Percentiles rank a stretch among this genome's conserved stretches.
phyloP scores from a whole-genome alignment of 2,113 vertebrate species.

The Anolis carolinensis region DNA sequence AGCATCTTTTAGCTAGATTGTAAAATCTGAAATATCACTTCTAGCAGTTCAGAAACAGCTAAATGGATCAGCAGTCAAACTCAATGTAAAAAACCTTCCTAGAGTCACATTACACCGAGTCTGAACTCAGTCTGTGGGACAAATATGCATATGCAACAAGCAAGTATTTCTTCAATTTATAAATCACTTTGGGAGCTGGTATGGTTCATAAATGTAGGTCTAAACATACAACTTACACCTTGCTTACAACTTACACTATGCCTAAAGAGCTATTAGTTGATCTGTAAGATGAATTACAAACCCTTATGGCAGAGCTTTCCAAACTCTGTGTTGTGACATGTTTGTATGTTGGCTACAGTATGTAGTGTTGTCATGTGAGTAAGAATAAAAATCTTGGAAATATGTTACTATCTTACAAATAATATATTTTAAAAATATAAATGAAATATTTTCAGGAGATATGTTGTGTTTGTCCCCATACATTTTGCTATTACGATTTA shows the following conservation, averaged over 20 bases:
- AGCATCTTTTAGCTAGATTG: too few species aligned
- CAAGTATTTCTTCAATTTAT: neutral
- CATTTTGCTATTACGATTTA: too few species aligned
- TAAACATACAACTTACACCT: neutral
- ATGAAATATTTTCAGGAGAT: too few species aligned
- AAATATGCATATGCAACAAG: too few species aligned
- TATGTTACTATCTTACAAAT: too few species aligned
- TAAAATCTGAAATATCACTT: neutral
- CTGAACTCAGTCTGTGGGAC: too few species aligned
- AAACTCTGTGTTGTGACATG: too few species aligned
- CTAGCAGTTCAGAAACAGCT: neutral
- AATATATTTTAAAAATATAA: too few species aligned
- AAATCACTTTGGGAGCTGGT: neutral
- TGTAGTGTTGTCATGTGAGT: too few species aligned
- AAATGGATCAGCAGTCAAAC: neutral
- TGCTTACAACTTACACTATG: neutral
- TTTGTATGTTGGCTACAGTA: too few species aligned
- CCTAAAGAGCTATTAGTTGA: neutral
- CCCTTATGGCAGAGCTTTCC: neutral
- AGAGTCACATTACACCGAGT: neutral
- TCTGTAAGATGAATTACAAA: neutral
- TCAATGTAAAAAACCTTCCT: neutral
- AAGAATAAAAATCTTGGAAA: too few species aligned
- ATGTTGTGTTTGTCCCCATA: too few species aligned
- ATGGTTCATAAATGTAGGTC: neutral